Base-by-base conservation (phyloP, 1,140 invertebrate genomes). In the Amyelois transitella region DNA sequence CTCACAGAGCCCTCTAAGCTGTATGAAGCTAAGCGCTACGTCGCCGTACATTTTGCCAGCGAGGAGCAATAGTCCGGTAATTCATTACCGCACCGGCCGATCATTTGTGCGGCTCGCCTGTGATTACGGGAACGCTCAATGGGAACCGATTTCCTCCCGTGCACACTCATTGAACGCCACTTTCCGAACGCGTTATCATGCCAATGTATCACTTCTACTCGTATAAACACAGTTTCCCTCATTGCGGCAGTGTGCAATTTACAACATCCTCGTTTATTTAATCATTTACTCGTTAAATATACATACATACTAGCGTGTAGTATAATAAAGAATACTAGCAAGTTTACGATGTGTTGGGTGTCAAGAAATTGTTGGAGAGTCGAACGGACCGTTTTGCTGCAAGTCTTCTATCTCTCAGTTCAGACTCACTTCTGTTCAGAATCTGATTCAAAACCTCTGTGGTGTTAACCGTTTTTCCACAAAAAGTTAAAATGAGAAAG, bases 71-170 rank as follows among this genome's bases (percentile, higher is more conserved):
- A 63, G 62, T 62, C 71, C 69, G 52, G 74, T 75, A 82, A 82
- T 77, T 84, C 79, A 80, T 81, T 77, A 74, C 59, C 65, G 62
- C 51, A 43, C 67, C 60, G 62, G 55, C 66, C 71, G 70, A 75
- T 78, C 75, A 77, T 83, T 82, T 77, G 69, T 75, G 65, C 67
- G 56, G 51, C 60, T 58, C 67, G 45, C 50, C 70, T 63, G 67
- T 77, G 75, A 83, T 81, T 80, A 79, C 64, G 62, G 59, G 57
- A 66, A 67, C 64, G 60, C 69, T 79, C 69, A 73, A 71, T 77
- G 69, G 65, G 56, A 72, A 67, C 67, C 68, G 61, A 74, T 77
- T 75, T 72, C 66, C 71, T 67, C 55, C 63, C 60, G 63, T 62
- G 61, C 62, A 67, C 66, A 66, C 60, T 69, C 69, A 72, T 75